Evolutionary conservation across 2,797 vertebrate genomes (phyloP), one percentile per base, ranked within the genome.

Genomic region (Cossypha heuglini): DNA sequence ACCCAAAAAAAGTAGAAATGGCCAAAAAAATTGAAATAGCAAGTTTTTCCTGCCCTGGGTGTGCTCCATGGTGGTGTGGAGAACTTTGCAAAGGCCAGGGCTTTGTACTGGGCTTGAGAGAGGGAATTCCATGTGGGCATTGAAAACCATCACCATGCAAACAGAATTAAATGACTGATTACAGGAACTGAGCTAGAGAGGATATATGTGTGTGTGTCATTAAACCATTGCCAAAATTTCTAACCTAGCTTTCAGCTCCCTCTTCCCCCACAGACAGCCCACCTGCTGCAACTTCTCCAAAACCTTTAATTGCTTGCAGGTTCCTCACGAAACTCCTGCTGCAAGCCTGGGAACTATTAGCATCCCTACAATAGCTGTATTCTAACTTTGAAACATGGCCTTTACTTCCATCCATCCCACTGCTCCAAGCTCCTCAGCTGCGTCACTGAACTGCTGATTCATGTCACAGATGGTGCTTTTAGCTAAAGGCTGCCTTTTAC

Each of bases 401-500:
- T 79, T 81, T 68, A 5, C n/a, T 68, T 94, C 20, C 31, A 48
- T 35, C 31, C 49, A 54, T 74, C n/a, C 68, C 52, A 18, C 59
- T 62, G 26, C 46, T 86, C 33, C 38, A 40, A 31, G 38, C 11
- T 74, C 43, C 42, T 78, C 43, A 71, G 37, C 62, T 85, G n/a
- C 18, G 4, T 46, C 49, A 38, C 35, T 48, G 55, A 90, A 54
- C n/a, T 84, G 69, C 81, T 84, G 58, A 71, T 63, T 91, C 73
- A 66, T 49, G 33, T 54, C 49, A 52, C 13, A 20, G 31, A 81
- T 57, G 38, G 66, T 62, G 25, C 28, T 79, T 88, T 86, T 52
- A 75, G 86, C 21, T 79, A 46, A 84, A 88, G 35, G 28, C 31
- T 79, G 37, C 48, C 49, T 76, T 79, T 63, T 74, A 75, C 49